phyloP scores from a whole-genome alignment of 2,888 invertebrate species.

The Gymnocheta viridis region DNA sequence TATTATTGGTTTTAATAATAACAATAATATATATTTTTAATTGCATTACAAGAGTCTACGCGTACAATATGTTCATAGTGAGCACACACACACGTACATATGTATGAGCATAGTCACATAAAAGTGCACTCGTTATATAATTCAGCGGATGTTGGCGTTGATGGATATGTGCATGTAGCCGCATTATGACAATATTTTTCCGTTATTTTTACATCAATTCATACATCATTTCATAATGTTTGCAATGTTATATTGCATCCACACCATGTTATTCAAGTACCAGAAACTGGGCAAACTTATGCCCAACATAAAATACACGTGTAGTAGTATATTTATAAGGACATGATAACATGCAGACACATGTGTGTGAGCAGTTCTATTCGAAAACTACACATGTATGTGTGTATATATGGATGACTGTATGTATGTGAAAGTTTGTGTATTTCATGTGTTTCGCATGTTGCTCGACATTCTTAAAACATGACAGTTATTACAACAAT shows the following conservation, averaged over 20 bases:
- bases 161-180: not conserved
- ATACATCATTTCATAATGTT: slow-evolving; percentile 19
- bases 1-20: not conserved
- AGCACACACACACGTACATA: not conserved
- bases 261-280: slow-evolving; percentile 1
- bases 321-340: not conserved
- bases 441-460: slow-evolving; percentile 35
- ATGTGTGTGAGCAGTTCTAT: not conserved
- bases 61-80: not conserved
- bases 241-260: slow-evolving; percentile 1
- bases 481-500: slow-evolving; percentile 72
- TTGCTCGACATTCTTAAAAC: slow-evolving; percentile 70
- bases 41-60: not conserved
- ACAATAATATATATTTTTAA: not conserved
- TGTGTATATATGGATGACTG: not conserved
- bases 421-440: slow-evolving; percentile 18
- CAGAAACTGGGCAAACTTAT: slow-evolving; percentile 54
- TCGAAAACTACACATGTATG: not conserved
- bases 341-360: slow-evolving; percentile 5
- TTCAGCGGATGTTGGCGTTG: slow-evolving; percentile 19
- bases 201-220: not conserved
- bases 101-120: no score
- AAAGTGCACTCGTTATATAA: not conserved
- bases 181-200: slow-evolving; percentile 33
- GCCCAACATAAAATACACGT: slow-evolving; percentile 51